A percentile compares a stretch with the other conserved stretches of the same genome.
These are phyloP conservation scores for Papilio glaucus DNA, from an alignment of 1,140 invertebrate genomes.

Conservation along the genomic window DNA sequence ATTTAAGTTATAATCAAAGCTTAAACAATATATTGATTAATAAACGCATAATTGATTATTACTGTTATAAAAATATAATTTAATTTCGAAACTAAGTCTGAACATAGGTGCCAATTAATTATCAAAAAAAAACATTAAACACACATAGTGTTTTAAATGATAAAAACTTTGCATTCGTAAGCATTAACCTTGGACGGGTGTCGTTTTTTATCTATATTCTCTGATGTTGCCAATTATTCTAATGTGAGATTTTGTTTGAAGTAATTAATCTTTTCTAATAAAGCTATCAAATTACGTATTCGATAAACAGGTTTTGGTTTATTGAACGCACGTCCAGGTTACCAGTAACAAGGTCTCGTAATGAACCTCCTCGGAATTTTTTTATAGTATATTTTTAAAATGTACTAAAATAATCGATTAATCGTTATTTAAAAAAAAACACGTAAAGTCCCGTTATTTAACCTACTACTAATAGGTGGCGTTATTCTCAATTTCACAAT, in stretches of 20 bases:
- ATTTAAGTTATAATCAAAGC: neutral
- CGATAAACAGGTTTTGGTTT: neutral
- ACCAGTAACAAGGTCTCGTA: neutral
- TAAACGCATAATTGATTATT: slow-evolving; percentile 9
- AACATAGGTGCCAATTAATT: neutral
- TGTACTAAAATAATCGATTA: too few relatives aligned
- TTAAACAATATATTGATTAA: neutral
- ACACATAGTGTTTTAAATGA: slow-evolving; percentile 7
- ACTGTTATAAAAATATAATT: neutral
- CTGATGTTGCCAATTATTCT: neutral
- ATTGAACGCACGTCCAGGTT: slow-evolving; percentile 5
- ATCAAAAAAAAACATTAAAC: slow-evolving; percentile 15
- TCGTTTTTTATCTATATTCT: neutral
- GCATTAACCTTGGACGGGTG: neutral
- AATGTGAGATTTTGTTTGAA: neutral
- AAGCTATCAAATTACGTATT: neutral
- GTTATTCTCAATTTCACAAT: too few relatives aligned
- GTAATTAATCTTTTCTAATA: slow-evolving; percentile 20
- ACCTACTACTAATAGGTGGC: too few relatives aligned
- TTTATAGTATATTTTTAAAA: neutral
- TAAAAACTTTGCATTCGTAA: neutral
- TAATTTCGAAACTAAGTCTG: neutral
- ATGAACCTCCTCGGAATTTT: neutral
- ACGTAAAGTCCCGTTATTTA: too few relatives aligned
- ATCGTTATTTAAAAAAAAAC: too few relatives aligned